These are phyloP conservation scores for Artibeus jamaicensis DNA, from an alignment of 2,797 vertebrate species.

Conservation along the genomic window DNA sequence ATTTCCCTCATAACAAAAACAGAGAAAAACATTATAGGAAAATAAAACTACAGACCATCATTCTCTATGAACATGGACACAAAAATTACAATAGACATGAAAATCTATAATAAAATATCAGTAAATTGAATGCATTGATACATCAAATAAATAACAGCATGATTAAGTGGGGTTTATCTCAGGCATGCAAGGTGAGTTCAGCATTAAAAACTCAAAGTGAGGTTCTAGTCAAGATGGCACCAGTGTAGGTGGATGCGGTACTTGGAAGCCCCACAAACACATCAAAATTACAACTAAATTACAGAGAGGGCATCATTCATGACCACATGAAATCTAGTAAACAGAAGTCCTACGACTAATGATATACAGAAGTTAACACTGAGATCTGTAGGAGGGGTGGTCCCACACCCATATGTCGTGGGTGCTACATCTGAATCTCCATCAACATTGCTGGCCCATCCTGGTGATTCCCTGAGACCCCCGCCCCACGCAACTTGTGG, in stretches of 20 bases:
- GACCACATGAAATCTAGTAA: background rate
- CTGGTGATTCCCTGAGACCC: too few relatives aligned
- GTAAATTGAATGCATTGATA: background rate
- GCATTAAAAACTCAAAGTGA: background rate
- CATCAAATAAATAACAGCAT: background rate
- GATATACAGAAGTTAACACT: background rate
- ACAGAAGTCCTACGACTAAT: background rate
- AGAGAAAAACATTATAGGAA: too few relatives aligned
- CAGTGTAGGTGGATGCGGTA: background rate
- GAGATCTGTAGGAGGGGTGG: too few relatives aligned
- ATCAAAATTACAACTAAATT: background rate
- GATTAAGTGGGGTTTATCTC: background rate
- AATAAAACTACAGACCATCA: too few relatives aligned
- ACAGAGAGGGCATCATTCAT: background rate
- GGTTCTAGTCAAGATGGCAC: background rate
- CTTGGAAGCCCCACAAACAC: background rate
- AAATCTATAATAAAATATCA: conserved; percentile 16
- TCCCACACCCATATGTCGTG: too few relatives aligned
- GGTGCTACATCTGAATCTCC: too few relatives aligned
- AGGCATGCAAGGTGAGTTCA: background rate
- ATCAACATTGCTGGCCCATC: too few relatives aligned
- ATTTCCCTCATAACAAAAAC: too few relatives aligned
- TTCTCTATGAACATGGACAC: background rate
- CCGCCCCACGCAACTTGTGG: too few relatives aligned
- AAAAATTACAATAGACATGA: background rate